Evolutionary conservation across 1,140 invertebrate genomes (phyloP).

Genomic region (Ceratina australensis): DNA sequence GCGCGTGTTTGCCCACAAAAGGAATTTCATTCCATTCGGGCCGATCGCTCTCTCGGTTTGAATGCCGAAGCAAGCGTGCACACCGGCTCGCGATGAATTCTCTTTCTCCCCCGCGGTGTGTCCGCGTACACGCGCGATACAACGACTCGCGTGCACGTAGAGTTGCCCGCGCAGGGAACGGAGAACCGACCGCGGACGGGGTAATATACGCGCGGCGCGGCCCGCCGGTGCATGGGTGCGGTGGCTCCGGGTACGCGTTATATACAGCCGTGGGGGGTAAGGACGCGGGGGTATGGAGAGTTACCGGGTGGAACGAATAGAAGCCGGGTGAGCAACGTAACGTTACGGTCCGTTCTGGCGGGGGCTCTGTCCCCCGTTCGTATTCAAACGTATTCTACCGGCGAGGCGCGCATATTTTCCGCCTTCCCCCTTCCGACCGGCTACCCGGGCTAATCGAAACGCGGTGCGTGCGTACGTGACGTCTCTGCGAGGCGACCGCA

Average conservation of each 20-base stretch:
- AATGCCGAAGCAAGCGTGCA: conserved; percentile 23
- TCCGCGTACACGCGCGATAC: conserved; percentile 12
- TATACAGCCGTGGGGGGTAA: neutral
- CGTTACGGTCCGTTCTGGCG: conserved; percentile 10
- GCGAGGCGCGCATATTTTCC: conserved; percentile 61
- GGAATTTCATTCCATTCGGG: conserved; percentile 59
- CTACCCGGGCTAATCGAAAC: conserved; percentile 54
- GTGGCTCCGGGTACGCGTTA: no score
- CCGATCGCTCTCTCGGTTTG: conserved; percentile 49
- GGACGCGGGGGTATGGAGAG: neutral
- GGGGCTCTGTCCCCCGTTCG: conserved; percentile 10
- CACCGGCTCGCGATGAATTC: conserved; percentile 37
- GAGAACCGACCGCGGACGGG: no score
- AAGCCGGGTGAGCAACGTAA: conserved; percentile 26
- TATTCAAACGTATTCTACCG: conserved; percentile 52
- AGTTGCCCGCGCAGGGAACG: neutral
- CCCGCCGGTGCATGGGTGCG: neutral
- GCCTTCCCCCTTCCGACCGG: conserved; percentile 27
- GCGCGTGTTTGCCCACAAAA: conserved; percentile 54
- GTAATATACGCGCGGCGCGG: conserved; percentile 15
- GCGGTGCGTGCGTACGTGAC: conserved; percentile 39
- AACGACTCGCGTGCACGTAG: neutral
- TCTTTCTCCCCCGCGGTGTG: conserved; percentile 19
- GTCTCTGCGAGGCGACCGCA: conserved; percentile 52
- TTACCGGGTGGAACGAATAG: conserved; percentile 33